Evolutionary conservation across 2,888 invertebrate genomes (phyloP), one percentile per base, ranked within the genome.

Genomic region (Agrenia bidenticulata): DNA sequence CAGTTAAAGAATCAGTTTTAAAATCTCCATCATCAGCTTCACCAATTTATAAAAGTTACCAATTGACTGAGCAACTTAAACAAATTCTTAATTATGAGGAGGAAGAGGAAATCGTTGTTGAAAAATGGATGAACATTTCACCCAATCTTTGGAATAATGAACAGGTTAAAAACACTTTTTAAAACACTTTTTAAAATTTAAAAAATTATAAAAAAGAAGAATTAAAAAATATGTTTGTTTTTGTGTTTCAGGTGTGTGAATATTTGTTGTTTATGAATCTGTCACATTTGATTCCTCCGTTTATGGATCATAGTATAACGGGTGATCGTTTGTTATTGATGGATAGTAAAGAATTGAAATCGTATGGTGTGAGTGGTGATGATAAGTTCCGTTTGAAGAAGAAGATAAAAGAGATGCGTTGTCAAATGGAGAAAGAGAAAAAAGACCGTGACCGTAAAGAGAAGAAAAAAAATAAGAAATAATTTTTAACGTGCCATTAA

Each of bases 281-380:
- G 78, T 94, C 94, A 79, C 88, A 91, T 64, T 90, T 92, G 82
- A 89, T 91, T 76, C 86, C 90, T 56, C 90, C 91, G 77, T 94
- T 96, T 80, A 87, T 90, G 61, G 90, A 92, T 77, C 88, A 92
- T 77, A 89, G 90, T 78, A 89, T 98, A 60, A 92, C 91, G 80
- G 98, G 98, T 21, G 85, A 87, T 39, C 88, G 91, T 61, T 84
- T 98, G 63, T 83, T 98, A 53, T 87, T 90, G 71, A 84, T 98
- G 61, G 94, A 95, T 79, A 92, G 94, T 0, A 88, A 91, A 64
- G 94, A 94, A 81, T 87, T 98, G 73, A 98, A 97, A 83, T 86
- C 88, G 73, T 84, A 92, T 53, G 91, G 91, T 53, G 87, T 92
- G 55, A 84, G 85, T 61, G 86, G 87, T 41, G 89, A 91, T 67